Base-by-base conservation (phyloP, 2,888 invertebrate species). In the Choreutis nemorana region DNA sequence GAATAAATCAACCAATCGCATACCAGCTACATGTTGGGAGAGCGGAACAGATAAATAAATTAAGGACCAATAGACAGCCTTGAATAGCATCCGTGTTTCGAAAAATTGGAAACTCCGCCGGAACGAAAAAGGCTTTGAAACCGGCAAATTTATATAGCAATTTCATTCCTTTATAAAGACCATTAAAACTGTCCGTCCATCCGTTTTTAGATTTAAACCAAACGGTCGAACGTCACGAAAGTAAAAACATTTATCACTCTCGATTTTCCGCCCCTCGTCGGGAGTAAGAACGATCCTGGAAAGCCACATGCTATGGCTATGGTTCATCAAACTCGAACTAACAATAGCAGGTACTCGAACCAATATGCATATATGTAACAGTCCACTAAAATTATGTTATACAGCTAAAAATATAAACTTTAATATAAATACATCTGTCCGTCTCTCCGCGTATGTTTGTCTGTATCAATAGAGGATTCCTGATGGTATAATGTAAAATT, bases 111-210 rank as follows among this genome's bases (percentile, higher is more conserved):
- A 50, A 41, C 36, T 45, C 40, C 20, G 14, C 16, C 40, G 28
- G 37, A 40, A 44, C 45, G 44, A 48, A 46, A 52, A 56, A 56
- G 56, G 56, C 49, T 44, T 35, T 44, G 45, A 43, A 55, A n/a
- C n/a, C n/a, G n/a, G n/a, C n/a, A n/a, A 67, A 68, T 65, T 55
- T 66, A 67, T 66, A 52, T 51, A 54, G 53, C 59, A 54, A 53
- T 62, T 55, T 53, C 53, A 50, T 45, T 61, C 63, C 64, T 59
- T 70, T 64, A 55, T 58, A 43, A 42, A 52, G 55, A 45, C 66
- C 66, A 71, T 72, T 73, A 67, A 70, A 67, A 64, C 55, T 57
- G 67, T 57, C 60, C 59, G 57, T 63, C 60, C 60, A 56, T 62
- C 60, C 64, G 59, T 62, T 68, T 42, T 55, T 52, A 63, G 66